Percentiles rank a stretch among this genome's conserved stretches.
Conservation (phyloP, 2,797 vertebrate genomes). For the Gadopsis bispinosus region DNA sequence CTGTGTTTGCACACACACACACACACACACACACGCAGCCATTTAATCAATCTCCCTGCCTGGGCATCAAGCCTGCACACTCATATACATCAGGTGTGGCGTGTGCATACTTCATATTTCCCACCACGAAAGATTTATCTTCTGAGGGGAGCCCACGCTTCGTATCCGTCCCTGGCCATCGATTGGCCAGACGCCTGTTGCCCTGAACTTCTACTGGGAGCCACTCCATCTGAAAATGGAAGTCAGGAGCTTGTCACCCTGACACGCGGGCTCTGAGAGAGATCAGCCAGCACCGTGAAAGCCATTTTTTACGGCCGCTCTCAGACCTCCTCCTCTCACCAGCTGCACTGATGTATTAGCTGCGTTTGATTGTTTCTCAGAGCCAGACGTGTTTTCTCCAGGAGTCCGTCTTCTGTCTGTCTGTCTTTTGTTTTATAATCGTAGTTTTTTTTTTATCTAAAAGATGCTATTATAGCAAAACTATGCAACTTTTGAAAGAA, state of each 20-base stretch:
- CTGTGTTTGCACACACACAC: slow-evolving; percentile 32
- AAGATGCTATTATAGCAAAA: not conserved
- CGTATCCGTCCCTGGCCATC: slow-evolving; percentile 57
- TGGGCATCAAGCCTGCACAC: slow-evolving; percentile 47
- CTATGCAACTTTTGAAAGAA: not conserved
- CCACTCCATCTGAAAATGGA: slow-evolving; percentile 61
- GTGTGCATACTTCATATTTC: slow-evolving; percentile 71
- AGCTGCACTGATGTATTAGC: slow-evolving; percentile 16
- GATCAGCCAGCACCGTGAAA: slow-evolving; percentile 39
- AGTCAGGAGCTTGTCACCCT: slow-evolving; percentile 67
- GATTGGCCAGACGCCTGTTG: slow-evolving; percentile 51
- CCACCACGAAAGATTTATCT: slow-evolving; percentile 65
- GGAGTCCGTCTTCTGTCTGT: not conserved
- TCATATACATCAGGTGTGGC: slow-evolving; percentile 72
- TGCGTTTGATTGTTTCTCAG: slow-evolving; percentile 9
- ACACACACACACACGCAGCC: slow-evolving; percentile 31
- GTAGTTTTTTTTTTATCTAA: not conserved
- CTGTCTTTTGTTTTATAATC: not conserved
- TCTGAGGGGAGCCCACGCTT: slow-evolving; percentile 61
- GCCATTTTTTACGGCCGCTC: slow-evolving; percentile 11
- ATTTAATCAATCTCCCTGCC: slow-evolving; percentile 71
- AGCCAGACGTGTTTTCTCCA: not conserved
- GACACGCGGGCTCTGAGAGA: slow-evolving; percentile 54
- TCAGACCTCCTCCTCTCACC: slow-evolving; percentile 2
- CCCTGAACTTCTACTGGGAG: slow-evolving; percentile 59